Evolutionary conservation across 2,113 vertebrate species (phyloP), one percentile per base, ranked within the genome.

Genomic region (Eonycteris spelaea): DNA sequence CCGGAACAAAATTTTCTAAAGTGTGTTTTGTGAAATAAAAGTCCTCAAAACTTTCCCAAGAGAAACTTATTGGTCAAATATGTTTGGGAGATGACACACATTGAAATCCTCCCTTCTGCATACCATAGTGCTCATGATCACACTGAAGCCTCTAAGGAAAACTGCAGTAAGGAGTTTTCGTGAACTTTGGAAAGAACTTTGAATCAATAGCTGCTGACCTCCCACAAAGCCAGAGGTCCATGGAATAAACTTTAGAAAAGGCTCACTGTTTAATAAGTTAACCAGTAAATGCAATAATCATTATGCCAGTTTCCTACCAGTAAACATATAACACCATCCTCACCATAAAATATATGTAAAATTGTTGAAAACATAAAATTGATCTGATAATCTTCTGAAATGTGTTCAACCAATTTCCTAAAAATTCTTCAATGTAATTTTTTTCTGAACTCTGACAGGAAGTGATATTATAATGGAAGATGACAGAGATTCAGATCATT

Each of bases 341-440:
- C 77, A 87, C 51, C 33, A 35, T 89, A 40, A 90, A 95, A 68
- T 43, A 7, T 28, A n/a, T 82, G 24, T 57, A 40, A 89, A 92
- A 78, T 55, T 78, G 1, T 73, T 91, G 35, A 26, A 90, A 92
- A 68, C 4, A 7, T 35, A 40, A 16, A 84, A 12, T 84, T 68
- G 51, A 40, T 74, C 21, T 83, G 74, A 53, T 93, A 59, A 93
- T 96, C 97, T 97, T 79, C 57, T 57, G 30, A 92, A 92, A 95
- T 95, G 51, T 97, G n/a, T 91, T 93, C 43, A 82, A 90, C n/a
- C 83, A 2, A 78, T 96, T 94, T 95, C 63, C 95, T 86, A 63
- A 67, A 92, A 45, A 61, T 94, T 97, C 92, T 96, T 92, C 55
- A 94, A 38, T 93, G 83, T 96, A 94, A 53, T 95, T 95, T 94